These are phyloP conservation scores for Thyatira batis DNA, from an alignment of 2,888 invertebrate species.

Conservation along the genomic window DNA sequence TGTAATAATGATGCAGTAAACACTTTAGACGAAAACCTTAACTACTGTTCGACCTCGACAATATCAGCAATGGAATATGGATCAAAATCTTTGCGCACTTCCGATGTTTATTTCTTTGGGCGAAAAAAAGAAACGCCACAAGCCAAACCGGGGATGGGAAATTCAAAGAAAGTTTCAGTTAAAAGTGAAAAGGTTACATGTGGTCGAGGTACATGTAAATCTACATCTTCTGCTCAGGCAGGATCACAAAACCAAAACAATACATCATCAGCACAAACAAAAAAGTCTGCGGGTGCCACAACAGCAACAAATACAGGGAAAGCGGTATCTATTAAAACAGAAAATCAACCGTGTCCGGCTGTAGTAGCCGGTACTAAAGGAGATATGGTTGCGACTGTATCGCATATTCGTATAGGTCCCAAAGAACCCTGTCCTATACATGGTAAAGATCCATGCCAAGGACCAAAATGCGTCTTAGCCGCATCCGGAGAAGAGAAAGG, in stretches of 20 bases:
- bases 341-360: constrained; percentile 44
- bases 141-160: constrained; percentile 18
- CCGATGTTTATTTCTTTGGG: constrained; percentile 63
- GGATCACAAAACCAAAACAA: constrained; percentile 16
- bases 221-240: constrained; percentile 24
- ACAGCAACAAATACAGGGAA: constrained; percentile 40
- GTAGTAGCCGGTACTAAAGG: constrained; percentile 35
- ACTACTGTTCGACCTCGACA: constrained; percentile 34
- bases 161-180: constrained; percentile 11
- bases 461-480: constrained; percentile 59
- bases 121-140: constrained; percentile 43
- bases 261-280: constrained; percentile 40
- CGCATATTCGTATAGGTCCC: constrained; percentile 66
- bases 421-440: constrained; percentile 57
- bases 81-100: constrained; percentile 27
- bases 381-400: constrained; percentile 62
- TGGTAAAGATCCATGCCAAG: constrained; percentile 59
- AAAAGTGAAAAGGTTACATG: constrained; percentile 23
- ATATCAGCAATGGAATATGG: constrained; percentile 24
- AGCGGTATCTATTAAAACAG: constrained; percentile 56
- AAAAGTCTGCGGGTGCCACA: constrained; percentile 26
- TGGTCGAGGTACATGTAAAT: constrained; percentile 17
- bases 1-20: constrained; percentile 13
- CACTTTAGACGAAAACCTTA: constrained; percentile 20
- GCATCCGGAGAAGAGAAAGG: constrained; percentile 42